Percentiles rank a stretch among this genome's conserved stretches.
phyloP scores from a whole-genome alignment of 64 coral and sea anemone genomes.

The Astreopora myriophthalma region DNA sequence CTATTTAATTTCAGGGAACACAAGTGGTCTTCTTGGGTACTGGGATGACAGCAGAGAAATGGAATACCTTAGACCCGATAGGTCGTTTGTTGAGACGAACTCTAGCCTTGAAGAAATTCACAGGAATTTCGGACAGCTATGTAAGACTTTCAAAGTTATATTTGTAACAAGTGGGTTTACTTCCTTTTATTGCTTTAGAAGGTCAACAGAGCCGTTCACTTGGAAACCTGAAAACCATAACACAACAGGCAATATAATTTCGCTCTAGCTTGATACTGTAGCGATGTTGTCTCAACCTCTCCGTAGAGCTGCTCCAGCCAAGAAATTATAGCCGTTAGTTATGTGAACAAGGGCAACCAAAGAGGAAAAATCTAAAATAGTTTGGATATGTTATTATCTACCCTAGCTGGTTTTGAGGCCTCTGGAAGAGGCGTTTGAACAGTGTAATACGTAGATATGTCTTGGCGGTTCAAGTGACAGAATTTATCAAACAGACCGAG shows the following conservation, averaged over 20 bases:
- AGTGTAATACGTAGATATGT: too few relatives aligned
- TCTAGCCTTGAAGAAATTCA: conserved; percentile 59
- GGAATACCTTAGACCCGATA: conserved; percentile 72
- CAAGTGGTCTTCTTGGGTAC: conserved; percentile 78
- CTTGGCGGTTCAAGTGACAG: too few relatives aligned
- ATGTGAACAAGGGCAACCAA: too few relatives aligned
- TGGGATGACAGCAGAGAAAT: conserved; percentile 55
- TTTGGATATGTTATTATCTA: not conserved
- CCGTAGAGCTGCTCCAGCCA: too few relatives aligned
- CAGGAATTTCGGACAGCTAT: conserved; percentile 69
- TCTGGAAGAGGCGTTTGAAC: too few relatives aligned
- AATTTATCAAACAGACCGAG: too few relatives aligned
- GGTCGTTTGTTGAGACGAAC: conserved; percentile 50
- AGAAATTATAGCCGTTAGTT: too few relatives aligned
- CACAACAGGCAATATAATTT: too few relatives aligned
- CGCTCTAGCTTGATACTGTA: too few relatives aligned
- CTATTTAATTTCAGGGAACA: conserved; percentile 42
- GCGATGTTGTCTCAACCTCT: too few relatives aligned
- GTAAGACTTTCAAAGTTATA: conserved; percentile 14
- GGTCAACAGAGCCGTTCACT: not conserved
- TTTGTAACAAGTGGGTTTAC: not conserved
- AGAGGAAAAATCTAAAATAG: not conserved
- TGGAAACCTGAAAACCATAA: too few relatives aligned
- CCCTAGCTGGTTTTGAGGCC: too few relatives aligned
- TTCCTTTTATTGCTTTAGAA: not conserved